Percentiles rank a stretch among this genome's conserved stretches.
Conservation (phyloP, 2,113 vertebrate species). For the Phylloscopus trochiloides region DNA sequence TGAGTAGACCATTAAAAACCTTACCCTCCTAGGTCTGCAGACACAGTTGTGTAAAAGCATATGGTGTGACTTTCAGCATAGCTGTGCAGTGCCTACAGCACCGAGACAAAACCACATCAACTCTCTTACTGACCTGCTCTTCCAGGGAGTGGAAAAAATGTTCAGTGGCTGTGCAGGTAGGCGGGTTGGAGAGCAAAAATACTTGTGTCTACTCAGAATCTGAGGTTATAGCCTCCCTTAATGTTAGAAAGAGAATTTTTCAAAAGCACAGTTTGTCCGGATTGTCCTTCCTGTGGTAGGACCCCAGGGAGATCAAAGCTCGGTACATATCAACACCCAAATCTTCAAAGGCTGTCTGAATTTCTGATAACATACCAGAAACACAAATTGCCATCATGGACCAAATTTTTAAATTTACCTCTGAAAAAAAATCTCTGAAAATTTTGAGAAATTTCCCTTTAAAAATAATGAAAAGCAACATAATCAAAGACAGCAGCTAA, state of each 20-base stretch:
- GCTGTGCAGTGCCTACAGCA: rapidly evolving
- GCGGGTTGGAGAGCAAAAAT: not conserved
- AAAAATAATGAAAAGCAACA: not conserved
- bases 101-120: not conserved
- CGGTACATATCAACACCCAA: not conserved
- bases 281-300: not conserved
- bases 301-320: not conserved
- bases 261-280: not conserved
- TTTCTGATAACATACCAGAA: not conserved
- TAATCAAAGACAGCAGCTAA: not conserved
- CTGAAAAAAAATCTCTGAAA: not conserved
- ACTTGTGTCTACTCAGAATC: not conserved
- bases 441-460: not conserved
- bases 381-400: not conserved
- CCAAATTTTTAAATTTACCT: not conserved
- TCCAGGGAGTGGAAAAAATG: not conserved
- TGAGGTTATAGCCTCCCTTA: not conserved
- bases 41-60: not conserved
- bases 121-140: not conserved
- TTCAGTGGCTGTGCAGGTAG: not conserved
- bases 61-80: not conserved
- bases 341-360: not conserved
- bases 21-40: not conserved
- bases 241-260: not conserved
- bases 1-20: not conserved